phyloP scores from a whole-genome alignment of 2,888 invertebrate genomes.

The Phalangium opilio region DNA sequence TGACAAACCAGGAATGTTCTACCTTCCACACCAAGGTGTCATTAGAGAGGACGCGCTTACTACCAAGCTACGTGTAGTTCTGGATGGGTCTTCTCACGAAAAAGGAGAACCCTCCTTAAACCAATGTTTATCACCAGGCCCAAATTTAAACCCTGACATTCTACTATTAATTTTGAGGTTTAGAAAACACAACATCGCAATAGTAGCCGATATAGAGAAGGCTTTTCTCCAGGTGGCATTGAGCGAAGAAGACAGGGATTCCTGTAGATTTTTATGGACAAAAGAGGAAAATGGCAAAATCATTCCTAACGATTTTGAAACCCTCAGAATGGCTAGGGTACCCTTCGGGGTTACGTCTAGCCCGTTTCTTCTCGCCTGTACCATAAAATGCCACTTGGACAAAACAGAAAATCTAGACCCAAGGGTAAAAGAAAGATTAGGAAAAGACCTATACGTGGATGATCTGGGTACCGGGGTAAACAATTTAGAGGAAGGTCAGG shows the following conservation, averaged over 20 bases:
- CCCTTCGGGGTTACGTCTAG: constrained; percentile 4
- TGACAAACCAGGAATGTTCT: too few relatives aligned
- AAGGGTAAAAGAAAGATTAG: not conserved
- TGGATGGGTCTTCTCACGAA: constrained; percentile 9
- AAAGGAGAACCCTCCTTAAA: constrained; percentile 5
- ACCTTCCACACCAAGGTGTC: constrained; percentile 2
- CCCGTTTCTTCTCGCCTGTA: not conserved
- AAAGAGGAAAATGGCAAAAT: not conserved
- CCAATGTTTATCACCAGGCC: constrained; percentile 4
- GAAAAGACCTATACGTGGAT: not conserved
- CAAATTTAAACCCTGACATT: constrained; percentile 6
- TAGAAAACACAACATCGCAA: constrained; percentile 11
- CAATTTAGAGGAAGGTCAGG: not conserved
- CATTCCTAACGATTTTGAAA: too few relatives aligned
- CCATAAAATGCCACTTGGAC: not conserved
- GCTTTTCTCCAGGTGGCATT: constrained; percentile 7
- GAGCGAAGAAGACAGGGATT: constrained; percentile 1
- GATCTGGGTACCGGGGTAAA: not conserved
- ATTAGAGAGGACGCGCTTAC: constrained; percentile 1
- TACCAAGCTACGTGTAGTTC: constrained; percentile 4
- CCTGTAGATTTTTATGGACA: constrained; percentile 3
- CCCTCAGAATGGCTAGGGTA: not conserved
- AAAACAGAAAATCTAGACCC: not conserved
- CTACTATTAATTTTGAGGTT: constrained; percentile 1
- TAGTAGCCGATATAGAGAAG: constrained; percentile 6